Conservation (phyloP, 2,797 vertebrate genomes). For the Halcyon chelicuti region DNA sequence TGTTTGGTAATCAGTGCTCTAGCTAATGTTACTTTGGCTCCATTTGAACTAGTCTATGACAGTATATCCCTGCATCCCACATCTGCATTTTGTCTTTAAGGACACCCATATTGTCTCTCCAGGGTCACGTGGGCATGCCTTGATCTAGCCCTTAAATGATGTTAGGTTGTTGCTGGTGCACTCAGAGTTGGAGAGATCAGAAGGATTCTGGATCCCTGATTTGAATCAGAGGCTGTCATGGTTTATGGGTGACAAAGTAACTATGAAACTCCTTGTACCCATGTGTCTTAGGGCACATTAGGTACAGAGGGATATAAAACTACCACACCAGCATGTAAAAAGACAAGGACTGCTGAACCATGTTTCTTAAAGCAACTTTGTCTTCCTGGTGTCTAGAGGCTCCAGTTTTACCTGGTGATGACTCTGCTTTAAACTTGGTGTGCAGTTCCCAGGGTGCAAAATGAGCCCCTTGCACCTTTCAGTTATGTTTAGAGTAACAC, state of each 20-base stretch:
- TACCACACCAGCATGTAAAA: not conserved
- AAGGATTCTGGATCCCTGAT: not conserved
- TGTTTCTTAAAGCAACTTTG: constrained; percentile 9
- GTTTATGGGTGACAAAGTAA: not conserved
- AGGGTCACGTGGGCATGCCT: not conserved
- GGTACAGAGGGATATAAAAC: not conserved
- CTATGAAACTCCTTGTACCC: not conserved
- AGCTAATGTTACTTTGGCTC: not conserved
- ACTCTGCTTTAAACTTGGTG: constrained; percentile 3
- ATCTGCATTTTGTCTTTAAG: not conserved
- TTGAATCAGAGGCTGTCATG: not conserved
- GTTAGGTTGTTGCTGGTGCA: not conserved
- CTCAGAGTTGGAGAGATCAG: not conserved
- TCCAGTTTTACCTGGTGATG: not conserved
- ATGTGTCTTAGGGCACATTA: not conserved
- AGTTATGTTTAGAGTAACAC: not conserved
- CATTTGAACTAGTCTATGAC: not conserved
- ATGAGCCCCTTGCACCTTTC: not conserved
- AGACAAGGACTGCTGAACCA: not conserved
- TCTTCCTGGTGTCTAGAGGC: not conserved
- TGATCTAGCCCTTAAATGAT: not conserved
- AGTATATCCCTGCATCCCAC: not conserved
- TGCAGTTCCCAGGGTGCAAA: not conserved
- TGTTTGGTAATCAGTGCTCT: not conserved
- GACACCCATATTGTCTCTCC: not conserved